Percentiles rank a stretch among this genome's conserved stretches.
Conservation (phyloP, 2,888 invertebrate species). For the Tholera decimalis region DNA sequence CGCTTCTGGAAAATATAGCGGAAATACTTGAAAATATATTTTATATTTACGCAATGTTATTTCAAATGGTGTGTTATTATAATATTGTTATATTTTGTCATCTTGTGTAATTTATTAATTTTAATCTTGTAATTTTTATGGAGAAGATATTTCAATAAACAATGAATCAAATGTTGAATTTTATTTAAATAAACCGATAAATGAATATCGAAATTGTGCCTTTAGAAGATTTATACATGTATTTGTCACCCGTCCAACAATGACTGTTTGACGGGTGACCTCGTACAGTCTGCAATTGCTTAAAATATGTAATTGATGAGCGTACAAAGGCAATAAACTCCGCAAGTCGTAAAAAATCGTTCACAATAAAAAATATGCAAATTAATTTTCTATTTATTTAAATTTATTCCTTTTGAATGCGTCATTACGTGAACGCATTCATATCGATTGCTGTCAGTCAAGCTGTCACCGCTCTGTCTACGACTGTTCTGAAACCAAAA, state of each 20-base stretch:
- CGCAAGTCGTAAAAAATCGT: slow-evolving; percentile 20
- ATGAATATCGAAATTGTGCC: no score
- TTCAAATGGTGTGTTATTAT: slow-evolving; percentile 56
- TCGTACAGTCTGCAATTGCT: background rate
- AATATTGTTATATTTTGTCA: slow-evolving; percentile 66
- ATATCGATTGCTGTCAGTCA: slow-evolving; percentile 64
- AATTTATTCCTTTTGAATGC: slow-evolving; percentile 55
- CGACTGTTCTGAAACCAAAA: slow-evolving; percentile 57
- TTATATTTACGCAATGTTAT: slow-evolving; percentile 66
- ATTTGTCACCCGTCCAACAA: no score
- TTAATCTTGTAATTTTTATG: slow-evolving; percentile 74
- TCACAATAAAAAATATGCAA: slow-evolving; percentile 45
- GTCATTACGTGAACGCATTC: slow-evolving; percentile 62
- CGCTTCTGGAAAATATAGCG: slow-evolving; percentile 3
- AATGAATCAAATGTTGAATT: slow-evolving; percentile 66
- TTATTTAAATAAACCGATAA: slow-evolving; percentile 23
- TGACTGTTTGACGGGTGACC: background rate
- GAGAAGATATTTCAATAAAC: slow-evolving; percentile 73
- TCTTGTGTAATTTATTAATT: slow-evolving; percentile 70
- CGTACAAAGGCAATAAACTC: slow-evolving; percentile 36
- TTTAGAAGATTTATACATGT: no score
- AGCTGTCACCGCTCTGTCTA: slow-evolving; percentile 63
- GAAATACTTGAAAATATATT: slow-evolving; percentile 16
- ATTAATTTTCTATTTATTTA: slow-evolving; percentile 48
- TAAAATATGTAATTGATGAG: slow-evolving; percentile 10